A percentile compares a stretch with the other conserved stretches of the same genome.
These are phyloP conservation scores for Corydoras sp. DNA, from an alignment of 2,113 vertebrate genomes.

Conservation along the genomic window DNA sequence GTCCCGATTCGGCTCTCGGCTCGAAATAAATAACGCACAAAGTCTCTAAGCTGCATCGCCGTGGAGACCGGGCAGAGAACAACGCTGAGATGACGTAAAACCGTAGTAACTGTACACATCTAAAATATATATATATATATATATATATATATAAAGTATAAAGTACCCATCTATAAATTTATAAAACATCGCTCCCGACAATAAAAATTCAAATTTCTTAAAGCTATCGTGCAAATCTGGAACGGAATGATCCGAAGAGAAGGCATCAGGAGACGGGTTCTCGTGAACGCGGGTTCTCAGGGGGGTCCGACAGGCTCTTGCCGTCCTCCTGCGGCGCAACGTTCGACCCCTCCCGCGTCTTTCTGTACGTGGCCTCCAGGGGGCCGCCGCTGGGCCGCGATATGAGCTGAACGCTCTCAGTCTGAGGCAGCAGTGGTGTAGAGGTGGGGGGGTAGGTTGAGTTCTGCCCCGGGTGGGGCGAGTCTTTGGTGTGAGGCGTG, in stretches of 20 bases:
- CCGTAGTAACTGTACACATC: constrained; percentile 36
- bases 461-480: constrained; percentile 20
- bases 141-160: constrained; percentile 9
- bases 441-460: constrained; percentile 67
- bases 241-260: constrained; percentile 54
- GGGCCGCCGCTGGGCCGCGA: constrained; percentile 53
- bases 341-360: constrained; percentile 44
- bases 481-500: constrained; percentile 51
- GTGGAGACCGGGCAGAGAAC: constrained; percentile 13
- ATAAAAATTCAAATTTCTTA: constrained; percentile 66
- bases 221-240: constrained; percentile 80
- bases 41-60: constrained; percentile 22
- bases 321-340: constrained; percentile 10
- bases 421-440: constrained; percentile 62
- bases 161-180: constrained; percentile 60
- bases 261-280: constrained; percentile 60
- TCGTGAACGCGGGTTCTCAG: constrained; percentile 27
- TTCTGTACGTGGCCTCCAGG: constrained; percentile 52
- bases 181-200: constrained; percentile 68
- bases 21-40: constrained; percentile 37
- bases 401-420: constrained; percentile 57
- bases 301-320: constrained; percentile 25
- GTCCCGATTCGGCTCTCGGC: not conserved
- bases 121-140: constrained; percentile 38
- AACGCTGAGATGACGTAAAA: not conserved